Evolutionary conservation across 2,113 vertebrate genomes (phyloP), one percentile per base, ranked within the genome.

Genomic region (Alligator mississippiensis): DNA sequence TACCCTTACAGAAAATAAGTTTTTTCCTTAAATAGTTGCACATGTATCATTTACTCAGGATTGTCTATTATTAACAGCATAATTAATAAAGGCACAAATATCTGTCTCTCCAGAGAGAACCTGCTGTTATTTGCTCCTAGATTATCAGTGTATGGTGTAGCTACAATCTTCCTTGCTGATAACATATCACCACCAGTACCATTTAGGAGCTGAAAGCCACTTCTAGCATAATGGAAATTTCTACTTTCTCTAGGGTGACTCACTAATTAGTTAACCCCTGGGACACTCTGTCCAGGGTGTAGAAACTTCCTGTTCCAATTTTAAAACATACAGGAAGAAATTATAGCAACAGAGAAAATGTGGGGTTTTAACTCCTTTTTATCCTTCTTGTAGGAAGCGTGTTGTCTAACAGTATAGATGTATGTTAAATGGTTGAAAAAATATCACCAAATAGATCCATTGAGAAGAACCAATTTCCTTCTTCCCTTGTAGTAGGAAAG

Each of bases 151-250:
- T 82, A 77, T 77, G 47, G 68, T 22, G 82, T 68, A 61, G 80
- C 84, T 87, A 60, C 92, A 95, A 92, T 94, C 90, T 93, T 64
- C 57, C 54, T 83, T 47, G 63, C 91, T 87, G 93, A 93, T 95
- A 94, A 58, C 30, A 0, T 92, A 93, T 95, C 82, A 30, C 84
- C 84, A 89, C 1, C 87, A 87, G 90, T 93, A 91, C 91, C 88
- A 85, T 86, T 80, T 91, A 76, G 77, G 80, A 77, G 60, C 74
- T 91, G 91, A 87, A 95, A 96, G 85, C 28, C 25, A 15, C 88
- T 95, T 88, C 38, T 4, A 82, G 82, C 84, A 59, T 83, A 81
- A 90, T 89, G 88, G 93, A 83, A 95, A 93, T 54, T 94, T 94
- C 77, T 18, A 11, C 82, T 96, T 96, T 84, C 11, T 2, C 82